Conservation (phyloP, 2,888 invertebrate species). For the Ophioninae sp. region DNA sequence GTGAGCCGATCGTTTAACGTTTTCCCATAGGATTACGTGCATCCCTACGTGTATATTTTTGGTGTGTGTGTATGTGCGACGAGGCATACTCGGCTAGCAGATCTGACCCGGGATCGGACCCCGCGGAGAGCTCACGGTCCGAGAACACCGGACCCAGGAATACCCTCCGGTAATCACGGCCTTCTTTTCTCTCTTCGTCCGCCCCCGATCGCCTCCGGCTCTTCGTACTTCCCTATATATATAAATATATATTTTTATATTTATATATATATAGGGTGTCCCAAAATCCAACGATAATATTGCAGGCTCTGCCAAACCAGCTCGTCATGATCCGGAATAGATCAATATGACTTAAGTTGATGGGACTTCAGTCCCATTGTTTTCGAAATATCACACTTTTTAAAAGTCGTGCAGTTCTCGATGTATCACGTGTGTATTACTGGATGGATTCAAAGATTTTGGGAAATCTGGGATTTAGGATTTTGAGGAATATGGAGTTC, state of each 20-base stretch:
- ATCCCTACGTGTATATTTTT: neutral
- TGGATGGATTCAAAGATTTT: too few species aligned
- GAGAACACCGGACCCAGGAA: conserved; percentile 73
- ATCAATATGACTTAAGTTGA: too few species aligned
- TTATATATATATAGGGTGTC: conserved; percentile 17
- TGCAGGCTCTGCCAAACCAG: too few species aligned
- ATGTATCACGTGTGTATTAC: too few species aligned
- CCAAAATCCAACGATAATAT: too few species aligned
- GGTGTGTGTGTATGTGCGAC: conserved; percentile 4
- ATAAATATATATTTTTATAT: conserved; percentile 41
- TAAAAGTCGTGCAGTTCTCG: too few species aligned
- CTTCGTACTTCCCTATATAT: conserved; percentile 59
- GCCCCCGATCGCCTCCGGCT: conserved; percentile 75
- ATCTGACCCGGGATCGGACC: conserved; percentile 80
- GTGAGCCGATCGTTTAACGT: conserved; percentile 81
- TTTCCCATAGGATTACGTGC: conserved; percentile 78
- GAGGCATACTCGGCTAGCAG: conserved; percentile 64
- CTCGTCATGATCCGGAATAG: too few species aligned
- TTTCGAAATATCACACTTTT: too few species aligned
- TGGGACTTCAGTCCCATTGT: too few species aligned
- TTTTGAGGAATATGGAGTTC: too few species aligned
- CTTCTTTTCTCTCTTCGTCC: conserved; percentile 72
- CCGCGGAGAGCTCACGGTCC: conserved; percentile 69
- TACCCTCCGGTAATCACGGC: conserved; percentile 80
- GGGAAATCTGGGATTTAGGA: too few species aligned